Evolutionary conservation across 2,888 invertebrate species (phyloP), one percentile per base, ranked within the genome.

Genomic region (Drosophila macrospina): DNA sequence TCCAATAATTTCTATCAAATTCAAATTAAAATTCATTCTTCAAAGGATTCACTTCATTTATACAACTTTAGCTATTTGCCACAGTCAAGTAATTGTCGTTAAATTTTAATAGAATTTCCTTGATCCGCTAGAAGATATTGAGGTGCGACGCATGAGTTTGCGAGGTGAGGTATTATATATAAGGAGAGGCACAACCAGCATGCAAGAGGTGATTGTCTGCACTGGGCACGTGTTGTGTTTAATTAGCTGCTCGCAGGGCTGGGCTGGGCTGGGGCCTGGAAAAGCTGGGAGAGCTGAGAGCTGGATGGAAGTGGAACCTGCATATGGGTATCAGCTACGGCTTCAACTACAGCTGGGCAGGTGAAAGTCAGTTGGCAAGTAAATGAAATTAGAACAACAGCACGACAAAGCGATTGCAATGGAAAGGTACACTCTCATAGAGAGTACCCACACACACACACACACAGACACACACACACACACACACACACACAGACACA

Each of bases 331-430:
- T 54, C 41, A 30, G 16, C 16, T 39, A 16, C 10, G 30, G 10
- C 20, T 39, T n/a, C 51, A 26, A 56, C 37, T 39, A 28, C 4
- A 24, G 16, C 54, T 67, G 32, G 69, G 32, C 67, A 62, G 78
- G 78, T 78, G 78, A 78, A 78, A 78, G 78, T 63, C 56, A 78
- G 78, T 63, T 45, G 59, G 16, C 56, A 34, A 63, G 36, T 64
- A 75, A 61, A 74, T 60, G 63, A 78, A 75, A 78, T 78, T 78
- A 75, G 74, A 75, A 75, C 74, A 78, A 78, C 56, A 52, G 78
- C 78, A 78, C 78, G 74, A 69, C 78, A 74, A 78, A 78, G 60
- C 78, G 63, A 78, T 78, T 74, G 74, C 78, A 78, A 78, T 61
- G 69, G 75, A 75, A 75, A 75, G 78, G 75, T 69, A 56, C 44